These are phyloP conservation scores for Corythornis madagascariensis DNA, from an alignment of 2,113 vertebrate genomes.

Conservation along the genomic window DNA sequence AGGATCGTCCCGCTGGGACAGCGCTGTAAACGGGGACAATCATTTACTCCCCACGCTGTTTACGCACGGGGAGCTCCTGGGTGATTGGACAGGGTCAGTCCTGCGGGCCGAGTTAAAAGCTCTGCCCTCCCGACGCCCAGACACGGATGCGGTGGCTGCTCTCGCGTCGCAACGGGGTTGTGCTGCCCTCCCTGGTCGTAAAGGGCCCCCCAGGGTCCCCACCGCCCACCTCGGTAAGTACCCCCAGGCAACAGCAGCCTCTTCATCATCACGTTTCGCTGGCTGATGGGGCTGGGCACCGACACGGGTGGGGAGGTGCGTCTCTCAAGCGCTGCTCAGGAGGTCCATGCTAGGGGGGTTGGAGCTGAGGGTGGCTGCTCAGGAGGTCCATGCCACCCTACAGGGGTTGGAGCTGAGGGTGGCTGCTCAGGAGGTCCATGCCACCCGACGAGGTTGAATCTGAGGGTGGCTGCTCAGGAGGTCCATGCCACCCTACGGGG, in stretches of 20 bases:
- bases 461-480: no score
- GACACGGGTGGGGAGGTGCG: accelerated
- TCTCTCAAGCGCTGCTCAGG: accelerated
- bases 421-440: no score
- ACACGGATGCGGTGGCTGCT: neutral
- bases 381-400: no score
- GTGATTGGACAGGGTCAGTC: neutral
- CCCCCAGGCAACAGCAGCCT: neutral
- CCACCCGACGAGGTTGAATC: no score
- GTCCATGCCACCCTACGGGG: no score
- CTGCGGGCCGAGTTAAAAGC: neutral
- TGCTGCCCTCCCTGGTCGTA: neutral
- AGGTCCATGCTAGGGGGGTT: accelerated
- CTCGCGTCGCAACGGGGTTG: accelerated
- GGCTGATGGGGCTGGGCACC: neutral
- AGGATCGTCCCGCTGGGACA: no score
- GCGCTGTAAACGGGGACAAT: no score
- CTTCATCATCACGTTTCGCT: accelerated
- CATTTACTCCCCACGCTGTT: neutral
- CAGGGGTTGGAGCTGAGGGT: no score
- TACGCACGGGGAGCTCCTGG: neutral
- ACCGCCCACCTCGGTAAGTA: neutral
- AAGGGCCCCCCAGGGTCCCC: neutral
- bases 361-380: no score
- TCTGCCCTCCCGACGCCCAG: neutral